Conservation (phyloP, 2,113 vertebrate genomes). For the Felis catus region F.catus_Fca126_mat1.0 CM031428.1:35604001-35604500, state of each 20-base stretch:
- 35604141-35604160: not conserved
- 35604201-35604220: not conserved
- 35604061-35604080: accelerated
- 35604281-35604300: not conserved
- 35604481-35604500: not conserved
- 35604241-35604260: not conserved
- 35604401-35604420: not conserved
- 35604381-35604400: not conserved
- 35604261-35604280: not conserved
- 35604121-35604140: not conserved
- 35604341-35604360: not conserved
- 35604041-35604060: not conserved
- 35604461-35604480: not conserved
- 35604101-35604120: no score
- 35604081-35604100: accelerated
- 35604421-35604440: not conserved
- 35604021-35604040: not conserved
- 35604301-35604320: not conserved
- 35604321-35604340: not conserved
- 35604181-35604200: not conserved
- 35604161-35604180: accelerated
- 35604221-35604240: not conserved
- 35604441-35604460: accelerated
- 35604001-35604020: not conserved
- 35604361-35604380: not conserved